Evolutionary conservation across 2,888 invertebrate genomes (phyloP).

Genomic region (Lamellibrachia satsuma): DNA sequence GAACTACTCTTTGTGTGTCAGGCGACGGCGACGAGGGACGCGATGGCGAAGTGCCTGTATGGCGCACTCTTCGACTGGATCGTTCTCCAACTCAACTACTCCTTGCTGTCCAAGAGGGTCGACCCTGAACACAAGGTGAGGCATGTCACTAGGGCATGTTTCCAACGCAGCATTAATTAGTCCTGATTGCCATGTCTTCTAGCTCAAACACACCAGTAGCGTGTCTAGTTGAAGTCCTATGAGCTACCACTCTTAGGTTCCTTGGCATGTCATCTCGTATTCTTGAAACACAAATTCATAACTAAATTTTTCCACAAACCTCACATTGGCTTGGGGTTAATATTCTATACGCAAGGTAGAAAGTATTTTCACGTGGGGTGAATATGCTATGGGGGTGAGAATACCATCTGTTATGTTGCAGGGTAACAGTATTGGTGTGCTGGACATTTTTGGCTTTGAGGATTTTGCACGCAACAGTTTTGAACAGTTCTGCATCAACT

Average conservation of each 20-base stretch:
- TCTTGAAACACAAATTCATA: too few species aligned
- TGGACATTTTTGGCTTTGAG: slow-evolving; percentile 97
- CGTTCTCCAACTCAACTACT: slow-evolving; percentile 94
- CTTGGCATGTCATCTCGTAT: too few species aligned
- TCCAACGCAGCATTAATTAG: too few species aligned
- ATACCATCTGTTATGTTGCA: slow-evolving; percentile 42
- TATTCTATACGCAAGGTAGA: not conserved
- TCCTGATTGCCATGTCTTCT: too few species aligned
- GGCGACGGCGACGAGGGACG: slow-evolving; percentile 77
- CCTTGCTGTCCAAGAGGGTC: slow-evolving; percentile 89
- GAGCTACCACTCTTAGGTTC: too few species aligned
- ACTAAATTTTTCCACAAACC: too few species aligned
- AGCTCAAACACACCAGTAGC: too few species aligned
- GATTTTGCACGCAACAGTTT: slow-evolving; percentile 87
- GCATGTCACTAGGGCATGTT: not conserved
- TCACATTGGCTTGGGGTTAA: not conserved
- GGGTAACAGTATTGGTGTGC: slow-evolving; percentile 92
- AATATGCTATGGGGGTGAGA: not conserved
- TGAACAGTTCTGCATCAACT: slow-evolving; percentile 96
- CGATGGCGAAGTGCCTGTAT: slow-evolving; percentile 96
- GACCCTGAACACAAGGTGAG: slow-evolving; percentile 76
- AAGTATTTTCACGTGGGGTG: not conserved
- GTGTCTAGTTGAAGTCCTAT: too few species aligned
- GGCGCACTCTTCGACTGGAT: slow-evolving; percentile 98
- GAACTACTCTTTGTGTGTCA: slow-evolving; percentile 34